Base-by-base conservation (phyloP, 2,797 vertebrate genomes). In the Syngnathus rostellatus region DNA sequence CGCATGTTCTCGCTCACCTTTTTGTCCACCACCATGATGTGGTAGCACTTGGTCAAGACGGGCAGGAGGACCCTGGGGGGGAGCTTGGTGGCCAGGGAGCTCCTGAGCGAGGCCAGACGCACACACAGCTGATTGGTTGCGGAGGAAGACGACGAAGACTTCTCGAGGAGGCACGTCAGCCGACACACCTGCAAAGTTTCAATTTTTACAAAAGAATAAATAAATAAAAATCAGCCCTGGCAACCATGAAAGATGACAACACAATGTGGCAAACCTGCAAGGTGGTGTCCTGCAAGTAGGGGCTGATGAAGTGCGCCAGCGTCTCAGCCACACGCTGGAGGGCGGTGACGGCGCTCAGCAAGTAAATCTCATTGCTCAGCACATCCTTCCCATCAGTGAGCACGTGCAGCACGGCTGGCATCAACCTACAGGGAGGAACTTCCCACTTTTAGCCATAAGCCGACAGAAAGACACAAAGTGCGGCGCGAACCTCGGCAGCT, bases 281-380 rank as follows among this genome's bases (percentile, higher is more conserved):
- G 7, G 55, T 40, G 68, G 25, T 21, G 67, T 93, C 93, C 69
- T 92, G 84, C 62, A 99, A 89, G 73, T 97, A 98, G 1, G 97
- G 95, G 85, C 96, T 98, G 69, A 98, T 90, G 86, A 99, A 99
- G 81, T 94, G 90, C 0, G 94, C 90, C 45, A 99, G 88, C 0
- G 95, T 94, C 83, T 97, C 94, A 0, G 90, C 69, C 23, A 95
- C 90, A 3, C 90, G 93, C 67, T 97, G 92, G 11, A 98, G 87
- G 38, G 95, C 93, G 0, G 94, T 94, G 76, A 99, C 77, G 0
- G 92, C 90, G 2, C 96, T 98, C 79, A 98, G 91, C 79, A 98
- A 88, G 73, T 95, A 94, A 67, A 96, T 86, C 78, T 98, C 95
- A 9, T 87, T 93, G 63, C 83, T 89, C 40, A 92, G 48, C 68